Base-by-base conservation (phyloP, 2,797 vertebrate genomes). In the Halcyon leucocephala region DNA sequence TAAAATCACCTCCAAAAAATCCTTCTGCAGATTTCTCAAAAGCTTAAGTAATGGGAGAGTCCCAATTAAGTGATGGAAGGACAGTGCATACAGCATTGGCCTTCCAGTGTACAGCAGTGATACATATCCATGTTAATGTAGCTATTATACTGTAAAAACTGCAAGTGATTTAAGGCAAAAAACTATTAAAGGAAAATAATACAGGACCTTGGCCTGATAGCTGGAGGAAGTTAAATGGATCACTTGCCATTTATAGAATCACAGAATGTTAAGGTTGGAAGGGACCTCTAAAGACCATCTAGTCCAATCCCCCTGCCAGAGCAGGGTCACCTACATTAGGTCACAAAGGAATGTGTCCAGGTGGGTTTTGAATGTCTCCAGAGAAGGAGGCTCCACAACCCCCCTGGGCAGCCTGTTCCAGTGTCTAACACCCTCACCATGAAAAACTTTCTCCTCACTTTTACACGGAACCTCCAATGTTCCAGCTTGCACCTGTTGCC, bases 131-230 rank as follows among this genome's bases (percentile, higher is more conserved):
- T 79, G 82, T 61, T 81, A 73, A 37, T 29, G 31, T 42, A 82
- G 54, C 49, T 80, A n/a, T 42, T 41, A 26, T 19, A 54, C 39
- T 46, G 69, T 69, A 74, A 88, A 93, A 89, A 89, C 44, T 91
- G 64, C 31, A 55, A 86, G 11, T 37, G 41, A 89, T 82, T 61
- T 78, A 54, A 87, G 69, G 44, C 69, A 82, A 65, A 46, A 93
- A 78, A 7, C 20, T 35, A 51, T 54, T 84, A 41, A 44, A 94
- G 86, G 79, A 95, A 94, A 93, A 95, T 48, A 86, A 76, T 31
- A 78, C 19, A 62, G 41, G 69, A 76, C 19, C 60, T 74, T 91
- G 69, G 65, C 37, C 57, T 83, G 86, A 88, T 41, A 86, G 89
- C 69, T 91, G 84, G 46, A 65, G 92, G 58, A 89, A 92, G 35